Evolutionary conservation across 2,797 vertebrate species (phyloP).

Genomic region (Microctenopoma lineatum): DNA sequence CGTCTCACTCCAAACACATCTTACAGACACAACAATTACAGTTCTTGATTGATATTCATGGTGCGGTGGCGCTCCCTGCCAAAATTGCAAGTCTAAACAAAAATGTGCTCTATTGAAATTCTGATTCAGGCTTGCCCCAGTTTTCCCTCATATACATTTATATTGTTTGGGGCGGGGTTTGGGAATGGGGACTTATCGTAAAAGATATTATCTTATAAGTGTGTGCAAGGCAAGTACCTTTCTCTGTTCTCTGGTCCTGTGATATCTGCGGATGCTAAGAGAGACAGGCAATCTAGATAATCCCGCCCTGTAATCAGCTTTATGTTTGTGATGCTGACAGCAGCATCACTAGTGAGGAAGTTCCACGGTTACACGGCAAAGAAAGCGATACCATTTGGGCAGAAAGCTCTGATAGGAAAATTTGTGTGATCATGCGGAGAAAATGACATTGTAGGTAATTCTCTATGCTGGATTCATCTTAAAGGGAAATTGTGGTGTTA

Average conservation of each 20-base stretch:
- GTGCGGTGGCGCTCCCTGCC: constrained; percentile 46
- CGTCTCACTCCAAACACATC: constrained; percentile 34
- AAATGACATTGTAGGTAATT: constrained; percentile 68
- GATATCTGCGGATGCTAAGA: constrained; percentile 65
- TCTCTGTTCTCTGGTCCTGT: constrained; percentile 54
- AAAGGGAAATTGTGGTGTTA: constrained; percentile 13
- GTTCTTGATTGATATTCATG: constrained; percentile 76
- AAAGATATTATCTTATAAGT: constrained; percentile 82
- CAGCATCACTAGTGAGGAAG: constrained; percentile 45
- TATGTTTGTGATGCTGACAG: constrained; percentile 71
- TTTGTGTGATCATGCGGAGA: constrained; percentile 59
- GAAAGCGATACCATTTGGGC: constrained; percentile 58
- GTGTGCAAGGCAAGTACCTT: constrained; percentile 57
- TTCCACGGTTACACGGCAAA: constrained; percentile 56
- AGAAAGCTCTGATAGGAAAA: constrained; percentile 45
- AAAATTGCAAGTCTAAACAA: constrained; percentile 80
- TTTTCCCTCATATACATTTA: constrained; percentile 87
- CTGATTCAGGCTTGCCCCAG: constrained; percentile 77
- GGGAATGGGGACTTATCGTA: constrained; percentile 67
- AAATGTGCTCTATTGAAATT: constrained; percentile 79
- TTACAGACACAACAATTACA: constrained; percentile 45
- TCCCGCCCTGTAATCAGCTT: constrained; percentile 75
- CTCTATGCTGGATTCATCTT: constrained; percentile 43
- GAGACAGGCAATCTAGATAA: constrained; percentile 78
- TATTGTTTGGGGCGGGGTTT: constrained; percentile 81